A percentile compares a stretch with the other conserved stretches of the same genome.
Conservation (phyloP, 2,113 vertebrate species). For the Hyperopisus bebe region DNA sequence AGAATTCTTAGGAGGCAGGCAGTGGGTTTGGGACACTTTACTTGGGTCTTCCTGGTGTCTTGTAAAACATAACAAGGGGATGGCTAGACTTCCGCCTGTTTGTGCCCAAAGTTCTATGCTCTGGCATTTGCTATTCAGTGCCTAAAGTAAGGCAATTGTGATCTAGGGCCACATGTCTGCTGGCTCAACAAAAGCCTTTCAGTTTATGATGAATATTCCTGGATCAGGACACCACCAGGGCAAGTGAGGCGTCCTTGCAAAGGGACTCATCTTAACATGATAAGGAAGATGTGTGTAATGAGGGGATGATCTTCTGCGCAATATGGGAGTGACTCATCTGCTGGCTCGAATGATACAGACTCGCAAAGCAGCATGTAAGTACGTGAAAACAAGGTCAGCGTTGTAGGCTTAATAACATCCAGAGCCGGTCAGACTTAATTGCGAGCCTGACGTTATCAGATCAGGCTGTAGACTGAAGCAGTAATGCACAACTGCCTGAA, state of each 20-base stretch:
- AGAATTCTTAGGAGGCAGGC: constrained; percentile 23
- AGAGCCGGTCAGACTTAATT: neutral
- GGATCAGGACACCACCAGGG: neutral
- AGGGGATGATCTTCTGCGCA: neutral
- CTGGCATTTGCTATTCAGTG: neutral
- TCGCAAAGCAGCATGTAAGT: neutral
- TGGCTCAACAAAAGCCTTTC: neutral
- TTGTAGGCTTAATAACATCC: neutral
- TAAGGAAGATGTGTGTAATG: constrained; percentile 21
- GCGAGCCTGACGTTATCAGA: neutral
- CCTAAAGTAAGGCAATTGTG: neutral
- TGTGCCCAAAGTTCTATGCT: neutral
- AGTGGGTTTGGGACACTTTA: constrained; percentile 40
- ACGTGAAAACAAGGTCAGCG: neutral
- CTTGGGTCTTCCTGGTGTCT: constrained; percentile 30
- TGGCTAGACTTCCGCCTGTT: neutral
- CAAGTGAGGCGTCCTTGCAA: neutral
- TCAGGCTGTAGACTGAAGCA: neutral
- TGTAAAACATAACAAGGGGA: constrained; percentile 39
- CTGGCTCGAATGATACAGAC: neutral
- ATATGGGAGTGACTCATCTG: neutral
- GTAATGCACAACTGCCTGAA: neutral
- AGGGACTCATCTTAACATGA: constrained; percentile 10
- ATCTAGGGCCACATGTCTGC: neutral
- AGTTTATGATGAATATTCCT: constrained; percentile 18